Conservation (phyloP, 2,797 vertebrate species). For the Falco concolor region DNA sequence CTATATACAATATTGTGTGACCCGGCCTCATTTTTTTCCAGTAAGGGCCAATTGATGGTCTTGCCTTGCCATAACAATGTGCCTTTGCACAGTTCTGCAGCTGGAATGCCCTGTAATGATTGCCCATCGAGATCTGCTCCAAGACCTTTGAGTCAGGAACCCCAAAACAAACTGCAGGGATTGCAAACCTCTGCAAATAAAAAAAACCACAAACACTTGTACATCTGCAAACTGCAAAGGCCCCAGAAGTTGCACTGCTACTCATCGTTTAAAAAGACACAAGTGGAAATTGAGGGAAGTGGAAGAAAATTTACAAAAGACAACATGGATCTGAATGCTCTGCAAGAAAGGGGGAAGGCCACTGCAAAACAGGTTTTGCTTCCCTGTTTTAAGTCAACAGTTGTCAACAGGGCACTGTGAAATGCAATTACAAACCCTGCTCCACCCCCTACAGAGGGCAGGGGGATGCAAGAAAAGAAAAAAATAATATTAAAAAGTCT, state of each 20-base stretch:
- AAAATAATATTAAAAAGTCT: not conserved
- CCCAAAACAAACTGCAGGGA: not conserved
- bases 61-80: not conserved
- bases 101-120: not conserved
- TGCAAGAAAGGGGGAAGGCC: not conserved
- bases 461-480: not conserved
- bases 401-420: not conserved
- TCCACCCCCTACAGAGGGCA: not conserved
- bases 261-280: not conserved
- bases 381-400: not conserved
- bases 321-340: not conserved
- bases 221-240: not conserved
- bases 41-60: too few relatives aligned
- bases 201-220: accelerated
- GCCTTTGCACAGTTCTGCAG: not conserved
- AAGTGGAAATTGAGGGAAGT: not conserved
- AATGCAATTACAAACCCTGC: not conserved
- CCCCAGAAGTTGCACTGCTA: too few relatives aligned
- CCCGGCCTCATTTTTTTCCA: not conserved
- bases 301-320: not conserved
- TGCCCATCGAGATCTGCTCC: not conserved
- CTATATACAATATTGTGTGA: too few relatives aligned
- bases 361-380: not conserved
- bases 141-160: too few relatives aligned
- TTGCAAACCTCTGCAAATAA: not conserved